Evolutionary conservation across 2,113 vertebrate species (phyloP).

Genomic region (Colistium nudipinnis): DNA sequence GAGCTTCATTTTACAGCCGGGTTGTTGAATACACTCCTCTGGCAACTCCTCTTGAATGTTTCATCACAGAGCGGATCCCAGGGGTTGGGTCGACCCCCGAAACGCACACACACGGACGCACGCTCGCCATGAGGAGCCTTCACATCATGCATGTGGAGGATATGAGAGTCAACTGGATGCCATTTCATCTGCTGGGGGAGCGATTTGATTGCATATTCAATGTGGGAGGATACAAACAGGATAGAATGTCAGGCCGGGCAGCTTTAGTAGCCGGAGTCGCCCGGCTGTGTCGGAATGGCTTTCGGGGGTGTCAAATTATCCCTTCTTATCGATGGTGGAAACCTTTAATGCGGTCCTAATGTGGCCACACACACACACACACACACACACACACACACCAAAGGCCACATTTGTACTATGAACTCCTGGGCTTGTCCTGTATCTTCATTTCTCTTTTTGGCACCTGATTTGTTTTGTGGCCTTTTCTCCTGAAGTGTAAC

Average conservation of each 20-base stretch:
- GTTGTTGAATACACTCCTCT: conserved; percentile 70
- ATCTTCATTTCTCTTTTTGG: conserved; percentile 6
- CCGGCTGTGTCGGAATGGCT: conserved; percentile 35
- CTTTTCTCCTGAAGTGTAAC: background rate
- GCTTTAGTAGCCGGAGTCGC: conserved; percentile 39
- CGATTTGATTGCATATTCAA: conserved; percentile 75
- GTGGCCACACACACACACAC: background rate
- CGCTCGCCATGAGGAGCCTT: conserved; percentile 47
- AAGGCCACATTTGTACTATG: background rate
- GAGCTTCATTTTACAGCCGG: conserved; percentile 77
- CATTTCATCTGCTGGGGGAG: conserved; percentile 72
- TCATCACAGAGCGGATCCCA: conserved; percentile 78
- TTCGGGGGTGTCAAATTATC: conserved; percentile 55
- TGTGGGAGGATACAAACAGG: conserved; percentile 69
- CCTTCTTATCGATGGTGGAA: conserved; percentile 33
- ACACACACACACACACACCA: background rate
- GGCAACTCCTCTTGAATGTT: conserved; percentile 79
- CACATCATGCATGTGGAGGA: conserved; percentile 68
- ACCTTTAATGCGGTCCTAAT: conserved; percentile 27
- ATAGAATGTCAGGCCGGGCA: conserved; percentile 60
- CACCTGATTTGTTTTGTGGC: background rate
- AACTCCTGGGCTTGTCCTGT: background rate
- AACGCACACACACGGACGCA: conserved; percentile 60
- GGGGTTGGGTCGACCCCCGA: conserved; percentile 62
- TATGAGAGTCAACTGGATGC: conserved; percentile 76